These are phyloP conservation scores for Biston stratarius DNA, from an alignment of 2,888 invertebrate species.

Conservation along the genomic window DNA sequence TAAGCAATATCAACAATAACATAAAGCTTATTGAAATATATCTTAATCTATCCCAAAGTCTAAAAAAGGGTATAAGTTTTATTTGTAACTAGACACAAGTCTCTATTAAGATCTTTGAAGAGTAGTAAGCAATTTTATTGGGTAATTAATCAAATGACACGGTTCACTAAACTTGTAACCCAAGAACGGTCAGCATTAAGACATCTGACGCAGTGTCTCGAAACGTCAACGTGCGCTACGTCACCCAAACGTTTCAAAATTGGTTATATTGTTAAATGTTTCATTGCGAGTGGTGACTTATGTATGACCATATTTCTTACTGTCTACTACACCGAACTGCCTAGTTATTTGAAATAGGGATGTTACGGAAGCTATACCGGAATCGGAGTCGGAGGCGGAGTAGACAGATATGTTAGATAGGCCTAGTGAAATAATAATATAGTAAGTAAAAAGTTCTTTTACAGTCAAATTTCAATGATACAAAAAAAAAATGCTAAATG, in stretches of 20 bases:
- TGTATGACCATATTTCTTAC: neutral
- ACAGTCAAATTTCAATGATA: too few species aligned
- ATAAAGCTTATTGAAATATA: neutral
- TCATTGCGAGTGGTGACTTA: neutral
- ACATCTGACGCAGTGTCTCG: conserved; percentile 34
- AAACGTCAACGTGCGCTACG: conserved; percentile 51
- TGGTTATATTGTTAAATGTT: neutral
- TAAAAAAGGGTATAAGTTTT: neutral
- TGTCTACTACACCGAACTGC: too few species aligned
- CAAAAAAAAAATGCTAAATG: too few species aligned
- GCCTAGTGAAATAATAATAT: too few species aligned
- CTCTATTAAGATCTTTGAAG: neutral
- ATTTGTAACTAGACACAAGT: neutral
- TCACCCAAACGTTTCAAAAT: conserved; percentile 19
- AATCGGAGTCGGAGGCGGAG: too few species aligned
- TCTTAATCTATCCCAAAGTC: neutral
- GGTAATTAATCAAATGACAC: conserved; percentile 36
- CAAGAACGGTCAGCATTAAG: conserved; percentile 27
- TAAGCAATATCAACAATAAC: too few species aligned
- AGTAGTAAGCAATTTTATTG: conserved; percentile 32
- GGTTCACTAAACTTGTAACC: conserved; percentile 40
- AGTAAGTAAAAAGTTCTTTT: too few species aligned
- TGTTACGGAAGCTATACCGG: too few species aligned
- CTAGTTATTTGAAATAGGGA: too few species aligned
- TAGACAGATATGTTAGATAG: too few species aligned